phyloP scores from a whole-genome alignment of 2,113 vertebrate genomes.

The Actenoides hombroni region DNA sequence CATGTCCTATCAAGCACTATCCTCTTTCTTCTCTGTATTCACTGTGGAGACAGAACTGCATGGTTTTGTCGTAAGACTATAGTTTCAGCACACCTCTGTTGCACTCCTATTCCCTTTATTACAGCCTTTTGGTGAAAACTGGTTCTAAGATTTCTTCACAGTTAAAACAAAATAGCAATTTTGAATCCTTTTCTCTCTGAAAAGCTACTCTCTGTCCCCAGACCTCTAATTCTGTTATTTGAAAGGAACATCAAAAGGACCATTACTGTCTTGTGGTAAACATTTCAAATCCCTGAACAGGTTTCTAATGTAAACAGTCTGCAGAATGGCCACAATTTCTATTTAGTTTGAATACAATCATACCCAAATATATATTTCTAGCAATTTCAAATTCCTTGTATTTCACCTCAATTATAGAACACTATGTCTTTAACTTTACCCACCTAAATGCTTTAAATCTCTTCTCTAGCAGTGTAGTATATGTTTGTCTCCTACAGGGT shows the following conservation, averaged over 20 bases:
- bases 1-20: not conserved
- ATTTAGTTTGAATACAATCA: not conserved
- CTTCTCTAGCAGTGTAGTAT: not conserved
- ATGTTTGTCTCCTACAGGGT: not conserved
- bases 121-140: not conserved
- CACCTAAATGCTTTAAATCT: not conserved
- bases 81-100: not conserved
- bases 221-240: slow-evolving; percentile 9
- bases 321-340: not conserved
- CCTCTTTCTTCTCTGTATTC: not conserved
- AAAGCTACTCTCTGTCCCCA: not conserved
- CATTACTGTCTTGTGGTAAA: not conserved
- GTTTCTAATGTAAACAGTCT: not conserved
- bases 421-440: not conserved
- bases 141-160: not conserved
- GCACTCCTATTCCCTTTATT: not conserved
- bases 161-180: not conserved
- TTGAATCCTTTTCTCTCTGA: not conserved
- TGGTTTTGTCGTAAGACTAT: not conserved
- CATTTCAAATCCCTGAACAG: not conserved
- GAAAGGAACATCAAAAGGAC: not conserved
- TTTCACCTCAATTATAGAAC: not conserved
- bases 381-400: not conserved
- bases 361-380: not conserved
- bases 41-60: not conserved